Conservation (phyloP, 2,797 vertebrate genomes). For the Neosilurus hyrtlii region DNA sequence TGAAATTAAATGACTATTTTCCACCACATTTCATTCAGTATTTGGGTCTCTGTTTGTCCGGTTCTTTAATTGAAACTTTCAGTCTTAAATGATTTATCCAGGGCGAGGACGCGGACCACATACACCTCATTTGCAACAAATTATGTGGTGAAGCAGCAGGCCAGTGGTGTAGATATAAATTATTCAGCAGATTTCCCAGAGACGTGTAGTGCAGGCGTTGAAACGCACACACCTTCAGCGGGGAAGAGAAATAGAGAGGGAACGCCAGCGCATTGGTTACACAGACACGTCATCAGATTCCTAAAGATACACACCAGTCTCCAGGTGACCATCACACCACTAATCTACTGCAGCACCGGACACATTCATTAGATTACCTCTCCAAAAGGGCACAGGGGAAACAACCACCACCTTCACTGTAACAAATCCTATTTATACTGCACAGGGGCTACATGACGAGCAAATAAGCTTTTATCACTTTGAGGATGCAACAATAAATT, state of each 20-base stretch:
- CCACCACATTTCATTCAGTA: conserved; percentile 42
- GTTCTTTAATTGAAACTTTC: conserved; percentile 48
- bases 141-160: conserved; percentile 61
- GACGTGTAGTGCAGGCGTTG: conserved; percentile 30
- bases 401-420: conserved; percentile 52
- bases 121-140: conserved; percentile 68
- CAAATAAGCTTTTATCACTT: conserved; percentile 60
- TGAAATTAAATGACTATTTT: neutral
- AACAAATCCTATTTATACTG: conserved; percentile 58
- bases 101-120: conserved; percentile 57
- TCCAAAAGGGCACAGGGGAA: conserved; percentile 38
- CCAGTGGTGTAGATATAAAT: conserved; percentile 64
- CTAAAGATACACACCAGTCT: conserved; percentile 33
- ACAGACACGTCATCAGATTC: conserved; percentile 34
- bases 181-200: conserved; percentile 62
- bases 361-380: conserved; percentile 61
- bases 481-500: conserved; percentile 59
- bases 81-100: conserved; percentile 55
- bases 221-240: conserved; percentile 33
- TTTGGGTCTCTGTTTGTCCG: conserved; percentile 52
- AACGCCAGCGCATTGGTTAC: conserved; percentile 5
- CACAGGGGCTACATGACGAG: conserved; percentile 28
- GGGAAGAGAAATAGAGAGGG: conserved; percentile 10
- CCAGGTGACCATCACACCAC: conserved; percentile 8
- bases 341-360: conserved; percentile 32